Evolutionary conservation across 2,113 vertebrate genomes (phyloP).

Genomic region (Syrrhaptes paradoxus): DNA sequence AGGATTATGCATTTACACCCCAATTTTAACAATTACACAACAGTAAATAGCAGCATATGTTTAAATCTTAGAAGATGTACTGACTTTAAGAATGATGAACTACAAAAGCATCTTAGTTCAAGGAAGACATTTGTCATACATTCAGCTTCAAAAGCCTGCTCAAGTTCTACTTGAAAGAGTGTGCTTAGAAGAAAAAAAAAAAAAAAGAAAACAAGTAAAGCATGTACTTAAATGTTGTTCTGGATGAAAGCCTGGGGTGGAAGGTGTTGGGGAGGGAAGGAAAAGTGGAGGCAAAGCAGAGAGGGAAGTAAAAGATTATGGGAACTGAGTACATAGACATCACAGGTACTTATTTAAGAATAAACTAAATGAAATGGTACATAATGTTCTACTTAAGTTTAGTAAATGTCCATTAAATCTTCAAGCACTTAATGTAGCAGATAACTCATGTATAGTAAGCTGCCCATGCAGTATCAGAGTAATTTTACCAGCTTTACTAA

Average conservation of each 20-base stretch:
- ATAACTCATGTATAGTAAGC: background rate
- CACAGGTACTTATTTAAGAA: background rate
- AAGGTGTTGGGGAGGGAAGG: background rate
- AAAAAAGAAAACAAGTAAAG: background rate
- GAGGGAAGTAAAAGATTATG: background rate
- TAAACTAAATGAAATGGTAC: background rate
- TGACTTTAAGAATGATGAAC: background rate
- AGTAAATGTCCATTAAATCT: background rate
- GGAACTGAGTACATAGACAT: background rate
- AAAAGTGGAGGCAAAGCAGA: background rate
- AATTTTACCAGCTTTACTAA: background rate
- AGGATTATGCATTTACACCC: background rate
- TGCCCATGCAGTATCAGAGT: background rate
- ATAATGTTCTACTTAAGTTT: background rate
- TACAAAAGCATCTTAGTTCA: background rate
- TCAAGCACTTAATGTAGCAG: background rate
- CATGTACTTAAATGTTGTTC: background rate
- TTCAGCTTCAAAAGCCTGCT: background rate
- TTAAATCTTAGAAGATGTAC: background rate
- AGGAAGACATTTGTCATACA: background rate
- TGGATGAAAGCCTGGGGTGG: background rate
- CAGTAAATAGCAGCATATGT: background rate
- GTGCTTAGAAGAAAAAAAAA: background rate
- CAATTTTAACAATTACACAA: background rate
- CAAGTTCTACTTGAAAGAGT: background rate